phyloP scores from a whole-genome alignment of 2,113 vertebrate genomes.

The Rhabdornis inornatus region DNA sequence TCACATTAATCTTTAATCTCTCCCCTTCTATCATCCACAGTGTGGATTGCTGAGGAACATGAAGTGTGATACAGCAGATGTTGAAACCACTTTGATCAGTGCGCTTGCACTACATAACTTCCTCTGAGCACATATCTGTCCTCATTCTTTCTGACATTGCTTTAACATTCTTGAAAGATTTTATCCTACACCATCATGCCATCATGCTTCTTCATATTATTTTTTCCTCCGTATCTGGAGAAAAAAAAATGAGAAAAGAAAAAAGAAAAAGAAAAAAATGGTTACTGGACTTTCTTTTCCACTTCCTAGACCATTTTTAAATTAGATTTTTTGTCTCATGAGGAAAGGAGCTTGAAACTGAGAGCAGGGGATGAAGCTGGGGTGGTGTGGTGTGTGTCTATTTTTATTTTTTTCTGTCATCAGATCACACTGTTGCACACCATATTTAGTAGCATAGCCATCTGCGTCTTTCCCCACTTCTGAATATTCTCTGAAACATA shows the following conservation, averaged over 20 bases:
- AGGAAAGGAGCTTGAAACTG: neutral
- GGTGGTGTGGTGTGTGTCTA: neutral
- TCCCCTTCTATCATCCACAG: neutral
- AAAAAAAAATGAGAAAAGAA: fast-evolving
- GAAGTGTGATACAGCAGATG: neutral
- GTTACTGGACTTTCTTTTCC: neutral
- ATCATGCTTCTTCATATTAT: neutral
- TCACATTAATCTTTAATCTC: neutral
- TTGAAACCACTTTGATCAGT: neutral
- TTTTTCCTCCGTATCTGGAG: neutral
- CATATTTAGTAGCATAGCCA: neutral
- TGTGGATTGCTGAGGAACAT: neutral
- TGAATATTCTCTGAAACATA: neutral
- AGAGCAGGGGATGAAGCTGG: neutral
- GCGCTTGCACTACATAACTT: neutral
- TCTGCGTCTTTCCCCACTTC: neutral
- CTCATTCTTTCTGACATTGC: neutral
- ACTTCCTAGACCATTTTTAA: neutral
- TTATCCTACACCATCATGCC: neutral
- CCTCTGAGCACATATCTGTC: neutral
- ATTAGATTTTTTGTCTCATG: neutral
- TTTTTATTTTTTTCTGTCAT: neutral
- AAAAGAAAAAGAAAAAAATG: fast-evolving
- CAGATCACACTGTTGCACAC: neutral
- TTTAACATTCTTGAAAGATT: neutral